Conservation (phyloP, 2,113 vertebrate species). For the Mohoua ochrocephala region DNA sequence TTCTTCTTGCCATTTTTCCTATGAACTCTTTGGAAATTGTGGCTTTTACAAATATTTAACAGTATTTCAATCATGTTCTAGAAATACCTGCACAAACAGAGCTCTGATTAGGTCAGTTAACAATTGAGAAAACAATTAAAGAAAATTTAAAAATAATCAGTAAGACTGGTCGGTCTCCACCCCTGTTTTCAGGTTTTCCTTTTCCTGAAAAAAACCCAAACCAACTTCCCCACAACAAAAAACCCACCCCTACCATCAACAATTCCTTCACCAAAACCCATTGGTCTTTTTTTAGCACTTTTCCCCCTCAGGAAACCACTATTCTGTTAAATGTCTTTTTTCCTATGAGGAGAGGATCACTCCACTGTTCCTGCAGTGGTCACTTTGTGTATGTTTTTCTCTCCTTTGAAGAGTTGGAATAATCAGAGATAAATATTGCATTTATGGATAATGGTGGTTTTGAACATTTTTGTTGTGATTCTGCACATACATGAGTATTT, state of each 20-base stretch:
- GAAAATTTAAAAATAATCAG: neutral
- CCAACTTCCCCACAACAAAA: rapidly evolving
- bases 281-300: neutral
- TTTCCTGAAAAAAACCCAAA: neutral
- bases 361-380: neutral
- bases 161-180: neutral
- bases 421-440: neutral
- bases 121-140: neutral
- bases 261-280: neutral
- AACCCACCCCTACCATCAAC: neutral
- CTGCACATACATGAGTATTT: neutral
- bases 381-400: neutral
- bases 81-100: neutral
- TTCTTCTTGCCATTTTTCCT: neutral
- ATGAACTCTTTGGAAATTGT: neutral
- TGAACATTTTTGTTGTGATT: neutral
- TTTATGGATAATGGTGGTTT: neutral
- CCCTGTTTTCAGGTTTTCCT: neutral
- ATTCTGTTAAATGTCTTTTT: neutral
- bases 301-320: neutral
- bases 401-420: neutral
- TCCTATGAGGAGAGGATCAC: neutral
- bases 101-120: neutral
- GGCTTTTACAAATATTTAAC: neutral
- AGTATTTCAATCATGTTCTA: neutral